phyloP scores from a whole-genome alignment of 2,113 vertebrate genomes.

The Enhydra lutris region DNA sequence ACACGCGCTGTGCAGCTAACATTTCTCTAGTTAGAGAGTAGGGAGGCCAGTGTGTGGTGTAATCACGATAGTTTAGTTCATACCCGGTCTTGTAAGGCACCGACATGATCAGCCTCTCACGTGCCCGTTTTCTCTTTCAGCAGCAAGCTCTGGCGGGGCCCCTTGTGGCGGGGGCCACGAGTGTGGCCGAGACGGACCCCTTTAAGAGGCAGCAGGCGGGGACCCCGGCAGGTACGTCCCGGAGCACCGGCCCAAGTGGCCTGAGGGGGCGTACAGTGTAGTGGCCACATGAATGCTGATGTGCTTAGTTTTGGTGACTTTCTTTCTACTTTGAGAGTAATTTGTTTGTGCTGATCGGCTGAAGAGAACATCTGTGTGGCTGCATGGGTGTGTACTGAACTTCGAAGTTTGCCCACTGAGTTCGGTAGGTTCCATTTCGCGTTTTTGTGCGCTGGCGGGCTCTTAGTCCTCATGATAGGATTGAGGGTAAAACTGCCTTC shows the following conservation, averaged over 20 bases:
- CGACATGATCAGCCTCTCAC: conserved; percentile 64
- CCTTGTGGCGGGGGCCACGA: conserved; percentile 84
- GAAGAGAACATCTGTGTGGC: neutral
- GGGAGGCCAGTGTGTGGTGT: neutral
- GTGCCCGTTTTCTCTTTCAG: conserved; percentile 72
- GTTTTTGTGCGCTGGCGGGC: neutral
- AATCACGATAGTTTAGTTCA: neutral
- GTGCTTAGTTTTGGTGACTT: neutral
- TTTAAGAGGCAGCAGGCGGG: conserved; percentile 95
- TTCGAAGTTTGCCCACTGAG: neutral
- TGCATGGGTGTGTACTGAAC: conserved; percentile 39
- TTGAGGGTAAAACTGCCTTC: neutral
- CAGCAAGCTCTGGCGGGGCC: conserved; percentile 89
- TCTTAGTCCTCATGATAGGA: neutral
- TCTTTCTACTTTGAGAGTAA: conserved; percentile 50
- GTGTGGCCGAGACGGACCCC: conserved; percentile 91
- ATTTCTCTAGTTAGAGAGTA: neutral
- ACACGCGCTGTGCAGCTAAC: neutral
- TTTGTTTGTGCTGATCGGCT: neutral
- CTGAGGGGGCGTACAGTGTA: neutral
- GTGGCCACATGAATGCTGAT: neutral
- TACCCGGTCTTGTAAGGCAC: neutral
- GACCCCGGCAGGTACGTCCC: conserved; percentile 90
- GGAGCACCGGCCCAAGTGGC: neutral
- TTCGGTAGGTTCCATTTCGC: neutral